phyloP scores from a whole-genome alignment of 2,888 invertebrate genomes.

The Hedya salicella region DNA sequence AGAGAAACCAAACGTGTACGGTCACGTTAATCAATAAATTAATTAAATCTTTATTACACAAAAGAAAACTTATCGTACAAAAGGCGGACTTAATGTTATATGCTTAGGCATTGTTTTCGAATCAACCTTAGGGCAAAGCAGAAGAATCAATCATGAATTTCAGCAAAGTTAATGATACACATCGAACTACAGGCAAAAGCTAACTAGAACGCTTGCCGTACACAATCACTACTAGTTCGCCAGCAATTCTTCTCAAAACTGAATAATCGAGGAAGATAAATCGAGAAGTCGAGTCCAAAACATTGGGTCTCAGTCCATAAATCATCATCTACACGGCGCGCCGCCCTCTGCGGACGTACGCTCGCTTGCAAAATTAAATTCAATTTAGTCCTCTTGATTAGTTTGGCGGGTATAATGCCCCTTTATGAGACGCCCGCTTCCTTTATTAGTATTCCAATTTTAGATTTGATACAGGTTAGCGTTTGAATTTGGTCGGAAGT shows the following conservation, averaged over 20 bases:
- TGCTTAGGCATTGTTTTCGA: no score
- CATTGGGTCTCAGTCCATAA: constrained; percentile 43
- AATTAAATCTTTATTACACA: no score
- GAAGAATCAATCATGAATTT: neutral
- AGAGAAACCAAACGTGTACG: no score
- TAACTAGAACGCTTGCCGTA: neutral
- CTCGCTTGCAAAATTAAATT: constrained; percentile 76
- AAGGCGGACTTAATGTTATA: no score
- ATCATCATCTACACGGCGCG: constrained; percentile 48
- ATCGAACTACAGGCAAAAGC: neutral
- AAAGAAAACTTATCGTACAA: no score
- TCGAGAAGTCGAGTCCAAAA: constrained; percentile 39
- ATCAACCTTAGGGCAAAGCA: no score
- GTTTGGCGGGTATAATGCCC: constrained; percentile 67
- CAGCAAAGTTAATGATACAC: neutral
- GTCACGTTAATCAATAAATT: no score
- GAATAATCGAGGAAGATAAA: constrained; percentile 40
- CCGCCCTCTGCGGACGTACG: constrained; percentile 52
- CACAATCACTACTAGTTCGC: constrained; percentile 6
- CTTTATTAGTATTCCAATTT: constrained; percentile 49
- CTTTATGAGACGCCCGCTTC: constrained; percentile 61
- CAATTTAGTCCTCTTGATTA: constrained; percentile 78
- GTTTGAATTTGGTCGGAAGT: constrained; percentile 18
- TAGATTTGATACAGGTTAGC: constrained; percentile 32
- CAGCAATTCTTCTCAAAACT: constrained; percentile 12